Evolutionary conservation across 2,113 vertebrate genomes (phyloP), one percentile per base, ranked within the genome.

Genomic region (Propithecus coquereli): DNA sequence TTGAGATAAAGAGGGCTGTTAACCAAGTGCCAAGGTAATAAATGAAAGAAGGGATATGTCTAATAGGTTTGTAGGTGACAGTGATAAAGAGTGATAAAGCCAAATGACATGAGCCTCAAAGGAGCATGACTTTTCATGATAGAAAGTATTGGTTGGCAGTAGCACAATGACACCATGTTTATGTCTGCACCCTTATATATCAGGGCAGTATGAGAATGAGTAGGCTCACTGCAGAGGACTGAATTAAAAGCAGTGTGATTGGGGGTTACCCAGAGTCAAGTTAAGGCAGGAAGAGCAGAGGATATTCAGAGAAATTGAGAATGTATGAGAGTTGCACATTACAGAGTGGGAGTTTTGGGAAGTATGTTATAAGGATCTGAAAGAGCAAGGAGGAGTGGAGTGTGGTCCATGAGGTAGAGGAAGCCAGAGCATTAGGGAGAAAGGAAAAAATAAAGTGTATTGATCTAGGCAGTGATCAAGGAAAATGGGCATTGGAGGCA

Each of bases 1-100:
- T 45, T 95, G 63, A 79, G n/a, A 71, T 91, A 54, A 81, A 81
- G 82, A 91, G 34, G 45, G 70, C 43, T 81, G 37, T 95, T 74
- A 80, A 23, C 32, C n/a, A 87, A 86, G n/a, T 80, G 45, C n/a
- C 82, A 73, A 87, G 47, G 65, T 86, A 86, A 86, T n/a, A 79
- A 70, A 61, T 68, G 27, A 65, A 63, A 73, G n/a, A 87, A 80
- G n/a, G 8, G 0, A 22, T 73, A 18, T 95, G 54, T 79, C 43
- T 90, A 74, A 45, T n/a, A 70, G 30, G n/a, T 65, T 90, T 87
- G 54, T 86, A 81, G 45, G 54, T 45, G 45, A 73, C 65, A 65
- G n/a, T 81, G 66, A 81, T 73, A 43, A 73, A 73, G 54, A 80
- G 37, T 37, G 37, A 45, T 54, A 81, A 54, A 65, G 57, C 45